These are phyloP conservation scores for Bufo bufo DNA, from an alignment of 2,113 vertebrate genomes.

Conservation along the genomic window DNA sequence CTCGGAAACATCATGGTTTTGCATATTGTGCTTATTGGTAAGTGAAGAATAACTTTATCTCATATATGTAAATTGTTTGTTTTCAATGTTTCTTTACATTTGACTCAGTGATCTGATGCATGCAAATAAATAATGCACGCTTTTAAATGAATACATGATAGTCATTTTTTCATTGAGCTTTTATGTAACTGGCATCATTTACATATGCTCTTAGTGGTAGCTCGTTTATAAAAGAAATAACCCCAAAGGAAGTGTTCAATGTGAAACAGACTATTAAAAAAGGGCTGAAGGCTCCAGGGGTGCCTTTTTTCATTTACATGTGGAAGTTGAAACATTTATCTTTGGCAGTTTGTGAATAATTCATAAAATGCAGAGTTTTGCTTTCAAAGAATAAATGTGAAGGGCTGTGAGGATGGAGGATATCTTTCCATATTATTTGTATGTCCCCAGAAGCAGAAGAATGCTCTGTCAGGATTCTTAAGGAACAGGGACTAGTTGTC, in stretches of 20 bases:
- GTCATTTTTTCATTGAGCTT: conserved; percentile 63
- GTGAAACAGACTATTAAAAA: conserved; percentile 71
- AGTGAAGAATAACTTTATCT: conserved; percentile 66
- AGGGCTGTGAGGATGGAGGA: conserved; percentile 54
- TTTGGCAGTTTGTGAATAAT: conserved; percentile 81
- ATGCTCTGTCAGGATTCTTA: conserved; percentile 9
- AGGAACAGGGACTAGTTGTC: conserved; percentile 27
- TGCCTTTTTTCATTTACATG: conserved; percentile 67
- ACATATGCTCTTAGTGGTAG: conserved; percentile 63
- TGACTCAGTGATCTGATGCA: conserved; percentile 60
- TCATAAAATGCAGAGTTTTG: conserved; percentile 69
- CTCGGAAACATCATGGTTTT: neutral
- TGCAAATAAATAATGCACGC: conserved; percentile 74
- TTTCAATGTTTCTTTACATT: conserved; percentile 68
- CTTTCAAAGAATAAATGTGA: conserved; percentile 65
- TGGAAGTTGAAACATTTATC: conserved; percentile 74
- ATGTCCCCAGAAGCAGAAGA: conserved; percentile 20
- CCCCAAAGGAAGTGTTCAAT: conserved; percentile 71
- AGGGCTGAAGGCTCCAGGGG: conserved; percentile 69
- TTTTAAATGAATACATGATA: conserved; percentile 66
- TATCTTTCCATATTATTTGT: conserved; percentile 59
- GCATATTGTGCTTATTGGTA: neutral
- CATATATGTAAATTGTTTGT: conserved; percentile 74
- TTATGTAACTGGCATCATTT: conserved; percentile 57
- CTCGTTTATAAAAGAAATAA: conserved; percentile 69